Evolutionary conservation across 2,113 vertebrate species (phyloP), one percentile per base, ranked within the genome.

Genomic region (Heliornis fulica): DNA sequence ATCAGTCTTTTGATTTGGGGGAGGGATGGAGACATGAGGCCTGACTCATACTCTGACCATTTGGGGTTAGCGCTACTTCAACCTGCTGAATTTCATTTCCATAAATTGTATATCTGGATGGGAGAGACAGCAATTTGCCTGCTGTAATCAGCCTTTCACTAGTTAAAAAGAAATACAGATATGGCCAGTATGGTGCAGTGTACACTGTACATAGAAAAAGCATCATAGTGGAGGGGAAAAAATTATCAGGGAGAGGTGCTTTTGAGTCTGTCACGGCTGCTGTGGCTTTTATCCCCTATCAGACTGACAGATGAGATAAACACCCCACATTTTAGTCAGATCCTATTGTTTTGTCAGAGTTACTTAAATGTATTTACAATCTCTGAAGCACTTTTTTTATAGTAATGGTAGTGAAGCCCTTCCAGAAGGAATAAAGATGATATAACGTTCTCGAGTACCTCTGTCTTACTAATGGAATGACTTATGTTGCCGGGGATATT

Each of bases 381-480:
- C 79, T 94, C 92, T 13, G 43, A 71, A 87, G 79, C 57, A 66
- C 81, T 61, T 41, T 59, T 92, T 65, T 93, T 82, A 77, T 63
- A 94, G 95, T 96, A 97, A 97, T 97, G 95, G 95, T 93, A 88
- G 95, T 85, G 92, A 97, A 89, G 83, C 79, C 75, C 65, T 80
- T 87, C 89, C 87, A 96, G 95, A 83, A 95, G 89, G 92, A 96
- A 95, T 83, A 91, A 96, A 94, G 83, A 96, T 94, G 95, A 96
- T 81, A 89, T 91, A 95, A 81, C 40, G 36, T 93, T 85, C 87
- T 94, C 36, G 13, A 90, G 91, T 94, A 96, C 89, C 91, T 95
- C 94, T 95, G 95, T 89, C 89, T 95, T 92, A 74, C 93, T 97
- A 96, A 97, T 97, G 96, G 96, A 95, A 96, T 97, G 97, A 97